Base-by-base conservation (phyloP, 2,113 vertebrate species). In the Pterophyllum scalare region DNA sequence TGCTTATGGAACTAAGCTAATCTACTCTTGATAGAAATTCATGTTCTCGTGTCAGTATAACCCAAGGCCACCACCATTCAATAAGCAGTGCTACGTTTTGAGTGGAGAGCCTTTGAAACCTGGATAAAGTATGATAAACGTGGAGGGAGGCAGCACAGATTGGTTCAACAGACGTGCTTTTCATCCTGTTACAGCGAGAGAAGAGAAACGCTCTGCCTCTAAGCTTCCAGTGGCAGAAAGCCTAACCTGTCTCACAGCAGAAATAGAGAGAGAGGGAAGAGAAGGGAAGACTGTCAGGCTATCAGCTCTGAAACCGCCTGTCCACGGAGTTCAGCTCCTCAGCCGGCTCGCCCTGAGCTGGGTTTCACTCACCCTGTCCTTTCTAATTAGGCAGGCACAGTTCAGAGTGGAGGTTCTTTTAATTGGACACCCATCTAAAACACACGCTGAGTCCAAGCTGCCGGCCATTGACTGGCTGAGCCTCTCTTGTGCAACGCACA, bases 401-500 rank as follows among this genome's bases (percentile, higher is more conserved):
- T 91, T 93, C 89, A 92, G 88, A 94, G 84, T 78, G 77, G 82
- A 91, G 80, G 80, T 77, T 89, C 80, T 85, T 91, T 92, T 92
- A 93, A 95, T 93, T 94, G 93, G 94, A 92, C 84, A 82, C 86
- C 90, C 88, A n/a, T 84, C 90, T 82, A 54, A 91, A 92, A 82
- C 92, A 56, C 93, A 94, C 83, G 81, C 88, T 80, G 92, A 86
- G 90, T 24, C 89, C 91, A 91, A 91, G 92, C 94, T 94, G 93
- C 89, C 84, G 79, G 84, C 81, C 90, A 83, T 80, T 76, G 87
- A 87, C 82, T 77, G 79, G 91, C 81, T 57, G 88, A 84, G 88
- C 80, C 46, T 56, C 87, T 86, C 89, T 74, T 60, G 80, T 81
- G 87, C 90, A 72, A 79, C 75, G 62, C 79, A 74, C 74, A 61